These are phyloP conservation scores for Drosophila insularis DNA, from an alignment of 1,140 invertebrate species.

Conservation along the genomic window DNA sequence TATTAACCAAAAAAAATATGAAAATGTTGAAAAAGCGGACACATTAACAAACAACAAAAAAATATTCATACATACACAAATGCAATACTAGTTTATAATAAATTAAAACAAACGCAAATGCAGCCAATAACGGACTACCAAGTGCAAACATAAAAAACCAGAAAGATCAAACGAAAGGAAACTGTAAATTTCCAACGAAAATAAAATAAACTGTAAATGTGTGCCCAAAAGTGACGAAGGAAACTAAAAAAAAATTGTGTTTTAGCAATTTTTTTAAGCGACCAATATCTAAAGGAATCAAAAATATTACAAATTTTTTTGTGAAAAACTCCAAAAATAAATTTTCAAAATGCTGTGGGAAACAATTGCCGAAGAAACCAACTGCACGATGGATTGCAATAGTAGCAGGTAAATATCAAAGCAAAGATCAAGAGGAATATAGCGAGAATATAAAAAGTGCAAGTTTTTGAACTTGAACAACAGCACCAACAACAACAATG, in stretches of 20 bases:
- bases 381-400: slow-evolving; percentile 77
- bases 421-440: background rate
- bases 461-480: slow-evolving; percentile 45
- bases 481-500: slow-evolving; percentile 41
- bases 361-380: slow-evolving; percentile 73
- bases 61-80: slow-evolving; percentile 40
- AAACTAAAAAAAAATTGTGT: slow-evolving; percentile 70
- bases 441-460: slow-evolving; percentile 51
- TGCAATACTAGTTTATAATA: slow-evolving; percentile 69
- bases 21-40: slow-evolving; percentile 70
- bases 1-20: slow-evolving; percentile 24
- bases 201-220: slow-evolving; percentile 58
- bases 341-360: slow-evolving; percentile 77
- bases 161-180: slow-evolving; percentile 31
- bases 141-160: slow-evolving; percentile 42
- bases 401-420: slow-evolving; percentile 75
- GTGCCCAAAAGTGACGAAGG: slow-evolving; percentile 46
- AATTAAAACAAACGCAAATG: slow-evolving; percentile 24
- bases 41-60: slow-evolving; percentile 39
- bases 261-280: slow-evolving; percentile 72
- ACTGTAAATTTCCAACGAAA: background rate
- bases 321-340: slow-evolving; percentile 12
- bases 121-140: slow-evolving; percentile 60
- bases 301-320: slow-evolving; percentile 23
- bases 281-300: slow-evolving; percentile 8